Evolutionary conservation across 2,113 vertebrate species (phyloP).

Genomic region (Hypanus sabinus): DNA sequence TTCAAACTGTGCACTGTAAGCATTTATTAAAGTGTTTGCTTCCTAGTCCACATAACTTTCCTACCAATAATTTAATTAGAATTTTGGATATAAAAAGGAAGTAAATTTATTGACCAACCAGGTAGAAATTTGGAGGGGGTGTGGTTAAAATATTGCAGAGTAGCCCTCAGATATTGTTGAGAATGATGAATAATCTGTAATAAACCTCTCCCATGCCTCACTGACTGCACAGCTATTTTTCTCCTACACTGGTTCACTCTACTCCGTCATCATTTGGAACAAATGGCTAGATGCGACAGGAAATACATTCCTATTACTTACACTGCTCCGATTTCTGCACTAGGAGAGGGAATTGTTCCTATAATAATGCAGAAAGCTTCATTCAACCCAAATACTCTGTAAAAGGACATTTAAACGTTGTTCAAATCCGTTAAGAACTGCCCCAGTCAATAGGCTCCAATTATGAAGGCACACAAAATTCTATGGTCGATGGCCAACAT

Average conservation of each 20-base stretch:
- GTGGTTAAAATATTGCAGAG: neutral
- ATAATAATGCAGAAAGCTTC: neutral
- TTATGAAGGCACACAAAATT: neutral
- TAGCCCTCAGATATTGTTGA: neutral
- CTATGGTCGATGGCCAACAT: neutral
- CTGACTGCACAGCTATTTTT: neutral
- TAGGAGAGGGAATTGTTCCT: neutral
- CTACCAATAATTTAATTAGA: neutral
- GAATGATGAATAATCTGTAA: neutral
- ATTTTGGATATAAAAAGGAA: neutral
- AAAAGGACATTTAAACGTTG: neutral
- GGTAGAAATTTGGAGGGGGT: neutral
- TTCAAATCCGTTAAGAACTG: neutral
- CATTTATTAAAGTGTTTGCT: neutral
- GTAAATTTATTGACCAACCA: neutral
- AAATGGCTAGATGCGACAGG: neutral
- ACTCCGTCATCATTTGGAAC: neutral
- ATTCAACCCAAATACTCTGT: neutral
- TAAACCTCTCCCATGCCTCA: neutral
- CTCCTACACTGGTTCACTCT: neutral
- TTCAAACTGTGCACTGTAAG: neutral
- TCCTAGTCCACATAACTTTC: neutral
- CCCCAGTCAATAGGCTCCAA: too few relatives aligned
- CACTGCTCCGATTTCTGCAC: neutral
- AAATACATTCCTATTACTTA: constrained; percentile 4